Evolutionary conservation across 1,140 invertebrate species (phyloP), one percentile per base, ranked within the genome.

Genomic region (Drosophila guanche): DNA sequence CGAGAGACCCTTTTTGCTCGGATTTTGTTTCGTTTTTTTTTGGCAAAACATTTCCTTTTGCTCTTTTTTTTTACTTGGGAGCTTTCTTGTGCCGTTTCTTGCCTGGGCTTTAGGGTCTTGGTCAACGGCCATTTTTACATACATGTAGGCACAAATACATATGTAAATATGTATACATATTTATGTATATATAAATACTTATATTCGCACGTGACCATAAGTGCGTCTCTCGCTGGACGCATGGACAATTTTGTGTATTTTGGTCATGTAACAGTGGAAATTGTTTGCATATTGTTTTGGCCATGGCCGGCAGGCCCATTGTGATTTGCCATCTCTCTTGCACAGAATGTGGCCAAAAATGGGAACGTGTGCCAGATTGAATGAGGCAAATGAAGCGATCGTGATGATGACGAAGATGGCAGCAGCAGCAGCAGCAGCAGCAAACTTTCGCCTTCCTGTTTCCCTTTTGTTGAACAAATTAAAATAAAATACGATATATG

Each of bases 241-340:
- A 50, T 20, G 40, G 72, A 66, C 27, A 69, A 69, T 74, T 79
- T 86, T 86, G 58, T 78, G 81, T 86, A 86, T 86, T 86, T 86
- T 61, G 61, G 81, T 86, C 81, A 86, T 86, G 81, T 86, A 88
- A 78, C 69, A 65, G 81, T 88, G 78, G 75, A 81, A 86, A 86
- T 86, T 86, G 81, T 86, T 86, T 86, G 83, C 81, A 88, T 86
- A 88, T 88, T 86, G 81, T 86, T 88, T 86, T 76, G 81, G 63
- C 42, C 68, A 14, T 20, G 56, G 65, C 72, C 60, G 46, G 29
- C 61, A 66, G 41, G 65, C 52, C 43, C 81, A 84, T 84, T 84
- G 81, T 85, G 80, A 80, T 85, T 84, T 62, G 79, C 42, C 40
- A 25, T 59, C 45, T 27, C 22, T 20, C 33, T 69, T 42, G 14